Percentiles rank a stretch among this genome's conserved stretches.
Conservation (phyloP, 2,888 invertebrate genomes). For the Ernsta delagoae region DNA sequence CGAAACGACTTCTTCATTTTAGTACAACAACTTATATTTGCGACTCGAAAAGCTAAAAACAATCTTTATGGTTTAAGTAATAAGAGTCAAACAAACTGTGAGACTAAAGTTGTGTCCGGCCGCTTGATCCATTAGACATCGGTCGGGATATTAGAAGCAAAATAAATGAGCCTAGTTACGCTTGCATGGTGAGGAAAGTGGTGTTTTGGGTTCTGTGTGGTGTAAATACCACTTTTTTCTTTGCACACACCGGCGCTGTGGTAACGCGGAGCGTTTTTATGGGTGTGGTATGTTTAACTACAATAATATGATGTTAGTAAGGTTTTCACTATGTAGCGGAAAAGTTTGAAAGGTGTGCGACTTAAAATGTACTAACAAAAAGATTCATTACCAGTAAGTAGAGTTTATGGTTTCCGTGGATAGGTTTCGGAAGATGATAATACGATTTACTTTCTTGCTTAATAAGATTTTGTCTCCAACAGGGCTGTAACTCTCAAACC, state of each 20-base stretch:
- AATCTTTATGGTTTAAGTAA: background rate
- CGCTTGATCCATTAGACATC: constrained; percentile 70
- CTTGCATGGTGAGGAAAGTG: constrained; percentile 20
- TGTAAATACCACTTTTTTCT: constrained; percentile 13
- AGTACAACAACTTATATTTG: constrained; percentile 43
- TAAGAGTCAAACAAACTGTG: constrained; percentile 10
- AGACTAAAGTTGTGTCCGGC: constrained; percentile 46
- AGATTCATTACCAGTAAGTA: too few relatives aligned
- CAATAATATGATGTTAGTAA: background rate
- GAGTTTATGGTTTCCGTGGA: too few relatives aligned
- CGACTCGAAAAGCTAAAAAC: background rate
- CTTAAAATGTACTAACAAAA: too few relatives aligned
- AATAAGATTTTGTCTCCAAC: too few relatives aligned
- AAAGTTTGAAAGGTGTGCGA: background rate
- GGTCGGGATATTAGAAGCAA: constrained; percentile 65
- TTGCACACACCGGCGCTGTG: background rate
- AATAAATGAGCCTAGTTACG: constrained; percentile 50
- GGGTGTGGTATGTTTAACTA: background rate
- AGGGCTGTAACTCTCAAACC: too few relatives aligned
- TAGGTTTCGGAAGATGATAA: too few relatives aligned
- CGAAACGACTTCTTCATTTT: constrained; percentile 78
- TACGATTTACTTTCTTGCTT: too few relatives aligned
- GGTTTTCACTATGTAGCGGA: background rate
- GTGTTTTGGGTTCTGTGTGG: constrained; percentile 11
- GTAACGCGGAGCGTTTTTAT: background rate